Evolutionary conservation across 2,888 invertebrate genomes (phyloP).

Genomic region (Dorcus hopei): DNA sequence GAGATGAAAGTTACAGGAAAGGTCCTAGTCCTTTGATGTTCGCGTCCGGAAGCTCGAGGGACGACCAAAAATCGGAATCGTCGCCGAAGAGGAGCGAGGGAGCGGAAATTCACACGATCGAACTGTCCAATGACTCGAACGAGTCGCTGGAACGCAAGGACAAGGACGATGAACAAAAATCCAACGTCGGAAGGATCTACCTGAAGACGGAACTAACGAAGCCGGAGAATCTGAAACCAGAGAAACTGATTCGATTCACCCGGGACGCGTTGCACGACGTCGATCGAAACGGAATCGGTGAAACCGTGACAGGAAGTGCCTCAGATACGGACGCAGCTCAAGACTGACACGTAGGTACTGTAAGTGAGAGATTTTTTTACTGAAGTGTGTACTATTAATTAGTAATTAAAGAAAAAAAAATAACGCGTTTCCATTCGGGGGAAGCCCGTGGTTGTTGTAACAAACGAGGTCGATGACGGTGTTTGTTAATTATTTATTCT

Average conservation of each 20-base stretch:
- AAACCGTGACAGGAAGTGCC: constrained; percentile 44
- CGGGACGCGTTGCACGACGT: constrained; percentile 40
- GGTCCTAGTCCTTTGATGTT: constrained; percentile 43
- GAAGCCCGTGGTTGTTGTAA: constrained; percentile 32
- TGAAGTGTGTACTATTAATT: constrained; percentile 22
- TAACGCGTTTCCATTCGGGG: not conserved
- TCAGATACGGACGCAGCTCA: constrained; percentile 48
- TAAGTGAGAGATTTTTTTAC: constrained; percentile 47
- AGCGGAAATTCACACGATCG: constrained; percentile 44
- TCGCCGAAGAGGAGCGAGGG: constrained; percentile 24
- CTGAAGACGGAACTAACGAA: constrained; percentile 49
- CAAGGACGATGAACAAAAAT: constrained; percentile 22
- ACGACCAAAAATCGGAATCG: constrained; percentile 16
- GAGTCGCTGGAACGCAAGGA: constrained; percentile 34
- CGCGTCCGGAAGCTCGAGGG: constrained; percentile 31
- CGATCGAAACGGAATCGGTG: constrained; percentile 43
- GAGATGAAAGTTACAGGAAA: constrained; percentile 50
- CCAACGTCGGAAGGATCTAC: constrained; percentile 43
- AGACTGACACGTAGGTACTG: constrained; percentile 48
- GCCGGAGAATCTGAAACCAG: constrained; percentile 48
- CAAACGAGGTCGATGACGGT: constrained; percentile 47
- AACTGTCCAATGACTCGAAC: constrained; percentile 48
- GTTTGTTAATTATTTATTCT: constrained; percentile 47
- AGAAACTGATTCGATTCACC: constrained; percentile 47
- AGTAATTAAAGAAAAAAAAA: not conserved